Conservation (phyloP, 2,113 vertebrate genomes). For the Pollachius pollachius region DNA sequence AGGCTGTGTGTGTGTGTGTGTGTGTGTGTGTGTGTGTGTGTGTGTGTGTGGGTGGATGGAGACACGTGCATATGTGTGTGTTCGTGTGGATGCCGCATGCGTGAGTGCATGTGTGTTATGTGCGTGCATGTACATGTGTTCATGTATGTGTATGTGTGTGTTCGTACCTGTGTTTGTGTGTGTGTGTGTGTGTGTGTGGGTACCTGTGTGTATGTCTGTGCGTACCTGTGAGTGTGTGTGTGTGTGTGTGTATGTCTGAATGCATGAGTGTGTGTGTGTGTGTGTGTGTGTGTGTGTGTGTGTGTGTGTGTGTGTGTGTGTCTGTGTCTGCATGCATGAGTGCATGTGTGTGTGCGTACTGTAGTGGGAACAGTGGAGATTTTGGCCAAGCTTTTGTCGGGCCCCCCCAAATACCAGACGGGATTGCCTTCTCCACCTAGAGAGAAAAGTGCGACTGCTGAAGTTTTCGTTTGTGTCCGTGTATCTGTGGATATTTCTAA, state of each 20-base stretch:
- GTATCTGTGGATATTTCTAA: neutral
- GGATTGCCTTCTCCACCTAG: conserved; percentile 41
- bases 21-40: conserved; percentile 47
- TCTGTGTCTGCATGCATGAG: neutral
- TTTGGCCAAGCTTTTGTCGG: conserved; percentile 41
- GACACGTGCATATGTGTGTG: neutral
- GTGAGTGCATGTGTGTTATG: too few species aligned
- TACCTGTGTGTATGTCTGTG: conserved; percentile 9
- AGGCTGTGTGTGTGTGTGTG: conserved; percentile 12
- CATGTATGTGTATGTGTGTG: neutral
- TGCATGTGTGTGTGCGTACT: conserved; percentile 28
- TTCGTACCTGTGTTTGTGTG: conserved; percentile 1
- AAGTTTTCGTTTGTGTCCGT: neutral
- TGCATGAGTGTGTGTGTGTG: conserved; percentile 7
- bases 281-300: conserved; percentile 15
- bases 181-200: conserved; percentile 20
- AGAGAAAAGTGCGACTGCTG: neutral
- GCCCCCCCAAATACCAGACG: conserved; percentile 46
- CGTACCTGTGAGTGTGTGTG: conserved; percentile 1
- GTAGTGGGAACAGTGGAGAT: conserved; percentile 6
- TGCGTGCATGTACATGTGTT: too few species aligned
- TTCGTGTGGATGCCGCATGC: too few species aligned
- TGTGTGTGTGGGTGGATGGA: neutral
- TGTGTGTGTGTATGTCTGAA: neutral
- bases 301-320: conserved; percentile 24